Base-by-base conservation (phyloP, 2,797 vertebrate species). In the Percopsis omiscomaycus region DNA sequence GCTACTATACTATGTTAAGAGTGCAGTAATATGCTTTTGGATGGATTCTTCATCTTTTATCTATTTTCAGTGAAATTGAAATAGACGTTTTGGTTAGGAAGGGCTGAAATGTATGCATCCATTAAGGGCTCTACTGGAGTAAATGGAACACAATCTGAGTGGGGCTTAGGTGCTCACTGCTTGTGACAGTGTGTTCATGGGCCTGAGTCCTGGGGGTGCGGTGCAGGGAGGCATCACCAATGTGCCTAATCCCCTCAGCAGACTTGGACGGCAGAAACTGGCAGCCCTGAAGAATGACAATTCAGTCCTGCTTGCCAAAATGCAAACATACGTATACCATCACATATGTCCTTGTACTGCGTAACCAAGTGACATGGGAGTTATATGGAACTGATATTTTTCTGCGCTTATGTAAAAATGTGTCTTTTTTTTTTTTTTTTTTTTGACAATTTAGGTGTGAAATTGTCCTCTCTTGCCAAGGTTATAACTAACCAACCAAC, bases 311-410 rank as follows among this genome's bases (percentile, higher is more conserved):
- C 50, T 50, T 70, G 75, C 73, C 66, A 72, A 74, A 79, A 74
- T 65, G 62, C 80, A 84, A 62, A 71, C 80, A 64, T 75, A 73
- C 69, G 32, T 37, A 37, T 9, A 61, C 83, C 86, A 85, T 89
- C 86, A 88, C 73, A 88, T 75, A 77, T 64, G 69, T 74, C 69
- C 82, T 82, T 88, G 77, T 73, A 73, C 65, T 76, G 69, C 62
- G 79, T 58, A 46, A 65, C 48, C 78, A 75, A 77, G 84, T 69
- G 1, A 22, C 72, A 83, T 68, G 56, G 72, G 70, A 65, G 62
- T 61, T 78, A 80, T 76, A 68, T 64, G 58, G 74, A 71, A 77
- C 66, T 75, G 32, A 8, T 37, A 6, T 37, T 8, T 37, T 37
- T 37, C 32, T 37, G 32, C 8, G 32, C 32, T 37, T 37, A 37